Percentiles rank a stretch among this genome's conserved stretches.
Conservation (phyloP, 2,888 invertebrate species). For the Netelia melanura region DNA sequence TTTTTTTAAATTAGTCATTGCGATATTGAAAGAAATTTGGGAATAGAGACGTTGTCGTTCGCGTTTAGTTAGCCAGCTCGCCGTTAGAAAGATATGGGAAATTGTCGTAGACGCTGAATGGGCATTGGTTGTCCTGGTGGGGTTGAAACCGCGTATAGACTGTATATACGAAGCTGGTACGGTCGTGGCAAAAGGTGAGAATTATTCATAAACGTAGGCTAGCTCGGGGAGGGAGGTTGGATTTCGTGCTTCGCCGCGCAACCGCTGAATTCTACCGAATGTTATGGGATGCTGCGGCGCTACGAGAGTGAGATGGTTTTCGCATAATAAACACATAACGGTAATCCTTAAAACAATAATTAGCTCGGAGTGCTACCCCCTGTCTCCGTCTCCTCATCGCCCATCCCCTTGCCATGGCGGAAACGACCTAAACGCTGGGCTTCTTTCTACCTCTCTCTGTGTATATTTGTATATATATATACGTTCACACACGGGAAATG, state of each 20-base stretch:
- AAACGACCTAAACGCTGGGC: conserved; percentile 55
- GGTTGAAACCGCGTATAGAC: not conserved
- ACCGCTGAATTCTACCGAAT: conserved; percentile 81
- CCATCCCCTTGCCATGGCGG: conserved; percentile 53
- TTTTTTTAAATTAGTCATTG: too few species aligned
- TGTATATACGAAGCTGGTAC: conserved; percentile 22
- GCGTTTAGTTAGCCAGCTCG: conserved; percentile 8
- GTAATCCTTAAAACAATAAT: conserved; percentile 85
- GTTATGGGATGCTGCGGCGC: conserved; percentile 73
- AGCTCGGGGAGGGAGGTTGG: conserved; percentile 67
- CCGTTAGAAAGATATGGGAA: conserved; percentile 6
- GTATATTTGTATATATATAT: conserved; percentile 24
- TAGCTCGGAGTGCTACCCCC: conserved; percentile 79
- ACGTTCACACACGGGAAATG: conserved; percentile 62
- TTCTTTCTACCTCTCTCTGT: conserved; percentile 36
- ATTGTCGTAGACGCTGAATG: conserved; percentile 50
- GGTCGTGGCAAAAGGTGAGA: conserved; percentile 76
- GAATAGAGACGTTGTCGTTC: conserved; percentile 40
- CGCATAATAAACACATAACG: conserved; percentile 85
- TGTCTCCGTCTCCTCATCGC: conserved; percentile 17
- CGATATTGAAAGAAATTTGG: not conserved
- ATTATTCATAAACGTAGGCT: conserved; percentile 83
- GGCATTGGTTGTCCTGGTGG: conserved; percentile 59
- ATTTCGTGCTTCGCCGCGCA: conserved; percentile 72
- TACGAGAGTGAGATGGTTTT: conserved; percentile 73